A percentile compares a stretch with the other conserved stretches of the same genome.
Evolutionary conservation across 2,888 invertebrate genomes (phyloP).

Genomic region (Pelosia muscerda): DNA sequence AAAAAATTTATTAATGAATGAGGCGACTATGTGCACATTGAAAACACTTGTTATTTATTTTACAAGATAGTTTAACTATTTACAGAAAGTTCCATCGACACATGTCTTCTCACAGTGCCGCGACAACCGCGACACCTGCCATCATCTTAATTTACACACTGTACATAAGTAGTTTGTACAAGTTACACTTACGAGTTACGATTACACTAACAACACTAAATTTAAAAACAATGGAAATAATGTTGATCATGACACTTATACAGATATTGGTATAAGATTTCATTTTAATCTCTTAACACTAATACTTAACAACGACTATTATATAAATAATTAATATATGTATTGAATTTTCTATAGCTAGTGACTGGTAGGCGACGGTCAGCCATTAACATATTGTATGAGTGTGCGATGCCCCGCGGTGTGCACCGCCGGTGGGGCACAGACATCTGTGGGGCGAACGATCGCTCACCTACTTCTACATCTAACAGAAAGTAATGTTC

Average conservation of each 20-base stretch:
- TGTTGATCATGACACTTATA: slow-evolving; percentile 85
- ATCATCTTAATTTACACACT: slow-evolving; percentile 68
- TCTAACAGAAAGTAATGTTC: slow-evolving; percentile 33
- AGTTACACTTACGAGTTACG: slow-evolving; percentile 72
- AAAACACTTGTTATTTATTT: slow-evolving; percentile 83
- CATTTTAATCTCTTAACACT: slow-evolving; percentile 77
- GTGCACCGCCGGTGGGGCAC: slow-evolving; percentile 13
- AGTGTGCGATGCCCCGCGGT: slow-evolving; percentile 13
- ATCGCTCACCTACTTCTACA: slow-evolving; percentile 33
- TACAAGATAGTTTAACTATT: slow-evolving; percentile 84
- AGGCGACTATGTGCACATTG: slow-evolving; percentile 87
- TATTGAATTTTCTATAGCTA: slow-evolving; percentile 73
- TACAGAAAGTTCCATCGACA: slow-evolving; percentile 72
- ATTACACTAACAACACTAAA: slow-evolving; percentile 70
- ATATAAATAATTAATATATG: slow-evolving; percentile 78
- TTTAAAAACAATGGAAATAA: slow-evolving; percentile 84
- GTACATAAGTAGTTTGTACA: slow-evolving; percentile 86
- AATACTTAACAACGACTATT: slow-evolving; percentile 75
- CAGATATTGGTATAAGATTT: slow-evolving; percentile 81
- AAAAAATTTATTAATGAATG: slow-evolving; percentile 87
- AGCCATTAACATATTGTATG: slow-evolving; percentile 65
- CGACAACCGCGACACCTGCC: slow-evolving; percentile 55
- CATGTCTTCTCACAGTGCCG: slow-evolving; percentile 50
- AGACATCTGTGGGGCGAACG: slow-evolving; percentile 31
- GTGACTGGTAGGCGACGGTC: slow-evolving; percentile 82